These are phyloP conservation scores for Megathymus violae DNA, from an alignment of 1,140 invertebrate species.

Conservation along the genomic window DNA sequence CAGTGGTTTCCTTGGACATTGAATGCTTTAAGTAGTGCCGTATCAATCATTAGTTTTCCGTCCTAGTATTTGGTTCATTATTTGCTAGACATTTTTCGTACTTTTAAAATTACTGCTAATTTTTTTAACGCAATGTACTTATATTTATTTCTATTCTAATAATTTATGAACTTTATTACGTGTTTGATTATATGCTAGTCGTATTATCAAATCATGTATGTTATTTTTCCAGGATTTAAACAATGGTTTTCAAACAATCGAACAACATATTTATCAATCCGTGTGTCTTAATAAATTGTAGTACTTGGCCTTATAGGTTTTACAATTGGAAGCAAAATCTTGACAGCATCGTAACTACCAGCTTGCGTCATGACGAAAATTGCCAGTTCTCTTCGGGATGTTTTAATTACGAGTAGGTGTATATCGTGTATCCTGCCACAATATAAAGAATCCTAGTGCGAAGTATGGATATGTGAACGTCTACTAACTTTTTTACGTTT, in stretches of 20 bases:
- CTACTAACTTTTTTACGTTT: no score
- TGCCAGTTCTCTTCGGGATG: no score
- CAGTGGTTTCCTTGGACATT: constrained; percentile 27
- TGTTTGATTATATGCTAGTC: constrained; percentile 46
- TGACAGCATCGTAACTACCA: no score
- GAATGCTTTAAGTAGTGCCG: constrained; percentile 41
- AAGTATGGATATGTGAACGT: no score
- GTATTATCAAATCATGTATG: constrained; percentile 30
- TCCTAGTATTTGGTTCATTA: constrained; percentile 48
- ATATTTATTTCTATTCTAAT: constrained; percentile 42
- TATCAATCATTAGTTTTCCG: constrained; percentile 43
- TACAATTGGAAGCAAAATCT: constrained; percentile 12
- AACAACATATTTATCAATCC: constrained; percentile 45
- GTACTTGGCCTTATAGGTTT: constrained; percentile 20
- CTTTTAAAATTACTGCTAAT: constrained; percentile 45
- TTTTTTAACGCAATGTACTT: constrained; percentile 40
- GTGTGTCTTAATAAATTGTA: constrained; percentile 32
- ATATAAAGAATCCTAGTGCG: no score
- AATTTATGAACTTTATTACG: constrained; percentile 50
- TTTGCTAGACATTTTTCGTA: constrained; percentile 42
- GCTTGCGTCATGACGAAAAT: no score
- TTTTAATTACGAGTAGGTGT: no score
- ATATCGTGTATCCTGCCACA: no score
- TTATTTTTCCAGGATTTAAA: constrained; percentile 44
- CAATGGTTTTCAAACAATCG: constrained; percentile 42